Conservation (phyloP, 2,113 vertebrate genomes). For the Vombatus ursinus region DNA sequence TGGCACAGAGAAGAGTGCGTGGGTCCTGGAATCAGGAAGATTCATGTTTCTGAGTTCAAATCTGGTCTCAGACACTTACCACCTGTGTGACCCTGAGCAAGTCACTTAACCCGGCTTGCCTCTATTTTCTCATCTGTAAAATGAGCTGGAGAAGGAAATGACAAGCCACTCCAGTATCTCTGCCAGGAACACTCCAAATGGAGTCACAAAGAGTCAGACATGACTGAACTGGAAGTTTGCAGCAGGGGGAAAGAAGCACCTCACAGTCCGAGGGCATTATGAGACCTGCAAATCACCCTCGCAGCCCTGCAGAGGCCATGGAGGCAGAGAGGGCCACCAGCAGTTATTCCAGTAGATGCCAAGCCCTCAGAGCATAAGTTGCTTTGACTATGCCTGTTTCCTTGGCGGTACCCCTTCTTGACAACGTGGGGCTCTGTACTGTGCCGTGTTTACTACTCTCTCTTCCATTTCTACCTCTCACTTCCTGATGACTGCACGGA, state of each 20-base stretch:
- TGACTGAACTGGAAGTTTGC: neutral
- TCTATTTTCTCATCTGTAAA: neutral
- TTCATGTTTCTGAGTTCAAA: neutral
- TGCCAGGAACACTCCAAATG: neutral
- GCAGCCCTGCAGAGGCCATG: neutral
- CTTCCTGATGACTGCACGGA: too few relatives aligned
- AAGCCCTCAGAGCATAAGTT: too few relatives aligned
- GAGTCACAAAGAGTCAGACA: neutral
- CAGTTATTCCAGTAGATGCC: too few relatives aligned
- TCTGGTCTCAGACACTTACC: neutral
- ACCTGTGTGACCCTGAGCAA: neutral
- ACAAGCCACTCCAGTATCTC: neutral
- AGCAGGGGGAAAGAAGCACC: neutral
- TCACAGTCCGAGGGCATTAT: too few relatives aligned
- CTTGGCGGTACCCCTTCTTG: too few relatives aligned
- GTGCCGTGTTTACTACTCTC: too few relatives aligned
- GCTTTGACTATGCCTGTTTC: too few relatives aligned
- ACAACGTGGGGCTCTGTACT: too few relatives aligned
- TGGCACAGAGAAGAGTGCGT: neutral
- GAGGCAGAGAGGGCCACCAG: neutral
- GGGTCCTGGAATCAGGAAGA: neutral
- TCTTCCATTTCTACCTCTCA: too few relatives aligned
- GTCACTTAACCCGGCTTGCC: neutral
- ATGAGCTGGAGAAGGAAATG: neutral
- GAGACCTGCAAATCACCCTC: too few relatives aligned